A percentile compares a stretch with the other conserved stretches of the same genome.
phyloP scores from a whole-genome alignment of 2,113 vertebrate species.

The Nematolebias whitei region DNA sequence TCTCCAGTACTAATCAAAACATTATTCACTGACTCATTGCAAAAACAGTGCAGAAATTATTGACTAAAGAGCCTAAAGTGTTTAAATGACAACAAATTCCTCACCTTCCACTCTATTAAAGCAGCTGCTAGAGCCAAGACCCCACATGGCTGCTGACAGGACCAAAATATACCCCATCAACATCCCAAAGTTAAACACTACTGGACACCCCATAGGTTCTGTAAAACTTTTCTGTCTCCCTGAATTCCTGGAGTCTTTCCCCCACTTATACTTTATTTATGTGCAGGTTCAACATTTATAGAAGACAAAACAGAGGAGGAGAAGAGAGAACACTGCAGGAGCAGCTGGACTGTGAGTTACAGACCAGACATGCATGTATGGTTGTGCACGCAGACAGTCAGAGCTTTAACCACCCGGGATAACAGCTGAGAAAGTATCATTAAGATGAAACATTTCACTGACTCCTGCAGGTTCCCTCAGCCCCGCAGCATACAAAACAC shows the following conservation, averaged over 20 bases:
- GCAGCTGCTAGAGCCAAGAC: neutral
- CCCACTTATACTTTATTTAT: neutral
- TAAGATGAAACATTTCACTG: conserved; percentile 20
- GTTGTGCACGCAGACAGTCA: neutral
- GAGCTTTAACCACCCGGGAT: neutral
- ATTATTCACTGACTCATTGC: no score
- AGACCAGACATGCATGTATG: neutral
- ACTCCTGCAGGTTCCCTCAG: neutral
- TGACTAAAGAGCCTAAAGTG: neutral
- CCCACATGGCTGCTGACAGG: neutral
- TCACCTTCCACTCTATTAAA: neutral
- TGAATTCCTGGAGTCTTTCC: neutral
- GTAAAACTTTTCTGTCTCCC: neutral
- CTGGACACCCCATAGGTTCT: neutral
- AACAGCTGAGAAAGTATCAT: conserved; percentile 12
- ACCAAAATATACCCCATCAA: neutral
- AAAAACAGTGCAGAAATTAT: neutral
- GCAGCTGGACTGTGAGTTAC: conserved; percentile 2
- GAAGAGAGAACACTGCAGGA: neutral
- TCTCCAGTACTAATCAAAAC: neutral
- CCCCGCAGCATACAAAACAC: neutral
- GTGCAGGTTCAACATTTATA: conserved; percentile 10
- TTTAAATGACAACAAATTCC: neutral
- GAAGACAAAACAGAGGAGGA: neutral
- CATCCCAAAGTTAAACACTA: neutral